phyloP scores from a whole-genome alignment of 2,113 vertebrate genomes.

The Atlantisia rogersi region DNA sequence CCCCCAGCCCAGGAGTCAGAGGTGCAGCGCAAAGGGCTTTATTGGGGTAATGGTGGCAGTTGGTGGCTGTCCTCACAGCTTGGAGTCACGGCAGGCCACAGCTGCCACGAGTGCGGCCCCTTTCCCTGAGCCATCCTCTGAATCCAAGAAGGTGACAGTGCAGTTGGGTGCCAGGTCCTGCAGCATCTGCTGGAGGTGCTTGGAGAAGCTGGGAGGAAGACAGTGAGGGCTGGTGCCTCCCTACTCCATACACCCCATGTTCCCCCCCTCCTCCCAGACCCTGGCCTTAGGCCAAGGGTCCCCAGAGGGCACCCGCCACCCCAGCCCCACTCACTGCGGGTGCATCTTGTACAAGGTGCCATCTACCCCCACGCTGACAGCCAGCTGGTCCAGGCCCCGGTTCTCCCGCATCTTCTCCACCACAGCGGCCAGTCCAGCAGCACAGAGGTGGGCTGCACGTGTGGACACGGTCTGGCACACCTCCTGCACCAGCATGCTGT shows the following conservation, averaged over 20 bases:
- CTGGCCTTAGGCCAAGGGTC: not conserved
- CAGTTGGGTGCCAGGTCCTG: constrained; percentile 81
- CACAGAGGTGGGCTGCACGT: constrained; percentile 76
- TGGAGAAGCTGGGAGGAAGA: constrained; percentile 77
- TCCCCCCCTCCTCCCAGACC: too few relatives aligned
- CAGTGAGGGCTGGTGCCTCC: not conserved
- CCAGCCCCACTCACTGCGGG: constrained; percentile 64
- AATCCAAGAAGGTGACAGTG: constrained; percentile 78
- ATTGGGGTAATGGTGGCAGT: not conserved
- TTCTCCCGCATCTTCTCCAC: constrained; percentile 81
- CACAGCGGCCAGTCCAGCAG: constrained; percentile 74
- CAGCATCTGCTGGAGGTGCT: constrained; percentile 70
- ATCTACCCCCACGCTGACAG: constrained; percentile 73
- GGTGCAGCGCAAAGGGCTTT: not conserved
- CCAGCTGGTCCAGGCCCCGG: constrained; percentile 46
- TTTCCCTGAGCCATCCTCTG: constrained; percentile 86
- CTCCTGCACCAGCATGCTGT: constrained; percentile 71
- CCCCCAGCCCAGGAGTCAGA: not conserved
- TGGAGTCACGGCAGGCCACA: constrained; percentile 61
- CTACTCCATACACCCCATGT: fast-evolving
- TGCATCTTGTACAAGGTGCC: constrained; percentile 82
- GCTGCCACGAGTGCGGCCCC: constrained; percentile 88
- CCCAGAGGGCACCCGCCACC: not conserved
- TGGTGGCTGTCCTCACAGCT: not conserved
- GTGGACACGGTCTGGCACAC: constrained; percentile 75